Percentiles rank a stretch among this genome's conserved stretches.
Conservation (phyloP, 2,797 vertebrate species). For the Tragopan temminckii region DNA sequence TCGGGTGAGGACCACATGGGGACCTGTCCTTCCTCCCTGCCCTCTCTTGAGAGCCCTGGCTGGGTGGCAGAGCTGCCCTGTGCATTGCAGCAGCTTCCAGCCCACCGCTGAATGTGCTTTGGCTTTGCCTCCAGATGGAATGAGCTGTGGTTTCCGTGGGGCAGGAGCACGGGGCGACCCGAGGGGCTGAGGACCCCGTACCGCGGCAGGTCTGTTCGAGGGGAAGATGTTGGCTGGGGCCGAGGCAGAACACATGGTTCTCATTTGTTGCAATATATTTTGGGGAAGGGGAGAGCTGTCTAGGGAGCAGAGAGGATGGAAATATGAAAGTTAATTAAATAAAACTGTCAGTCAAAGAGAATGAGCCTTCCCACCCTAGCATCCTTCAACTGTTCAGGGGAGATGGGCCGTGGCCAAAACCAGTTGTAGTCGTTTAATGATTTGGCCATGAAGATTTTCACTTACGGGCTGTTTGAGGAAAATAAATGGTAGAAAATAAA, state of each 20-base stretch:
- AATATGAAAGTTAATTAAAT: slow-evolving; percentile 68
- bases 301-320: slow-evolving; percentile 12
- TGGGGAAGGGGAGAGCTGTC: slow-evolving; percentile 63
- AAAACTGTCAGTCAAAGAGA: slow-evolving; percentile 56
- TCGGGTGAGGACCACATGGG: background rate
- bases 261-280: slow-evolving; percentile 24
- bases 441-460: slow-evolving; percentile 71
- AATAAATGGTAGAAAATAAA: slow-evolving; percentile 51
- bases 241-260: slow-evolving; percentile 5
- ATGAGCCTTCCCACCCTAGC: slow-evolving; percentile 57
- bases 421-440: slow-evolving; percentile 61
- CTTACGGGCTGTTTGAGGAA: slow-evolving; percentile 69
- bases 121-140: background rate
- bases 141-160: background rate
- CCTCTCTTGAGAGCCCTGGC: accelerated
- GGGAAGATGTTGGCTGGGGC: background rate
- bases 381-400: slow-evolving; percentile 54
- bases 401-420: slow-evolving; percentile 63
- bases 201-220: background rate
- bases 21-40: accelerated
- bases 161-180: background rate
- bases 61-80: background rate
- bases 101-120: background rate
- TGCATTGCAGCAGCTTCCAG: background rate
- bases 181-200: background rate